Evolutionary conservation across 2,888 invertebrate species (phyloP).

Genomic region (Apoda limacodes): DNA sequence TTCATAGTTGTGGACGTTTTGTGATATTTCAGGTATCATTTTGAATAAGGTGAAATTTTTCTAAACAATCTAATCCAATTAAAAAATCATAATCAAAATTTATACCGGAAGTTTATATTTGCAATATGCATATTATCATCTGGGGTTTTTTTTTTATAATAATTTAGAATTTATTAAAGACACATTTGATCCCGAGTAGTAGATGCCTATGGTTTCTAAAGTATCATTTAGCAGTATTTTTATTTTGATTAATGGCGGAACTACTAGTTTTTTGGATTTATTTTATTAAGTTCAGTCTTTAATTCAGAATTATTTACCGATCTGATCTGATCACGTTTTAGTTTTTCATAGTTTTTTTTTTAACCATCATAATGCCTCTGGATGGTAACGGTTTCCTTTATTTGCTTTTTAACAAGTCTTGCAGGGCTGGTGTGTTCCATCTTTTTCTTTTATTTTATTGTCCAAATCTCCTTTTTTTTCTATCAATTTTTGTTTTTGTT

Average conservation of each 20-base stretch:
- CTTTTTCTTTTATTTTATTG: no score
- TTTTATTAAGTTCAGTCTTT: slow-evolving; percentile 14
- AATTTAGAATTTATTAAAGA: slow-evolving; percentile 23
- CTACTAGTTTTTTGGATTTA: slow-evolving; percentile 21
- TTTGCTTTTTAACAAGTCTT: slow-evolving; percentile 14
- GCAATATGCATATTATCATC: slow-evolving; percentile 3
- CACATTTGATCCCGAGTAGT: slow-evolving; percentile 27
- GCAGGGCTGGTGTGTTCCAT: slow-evolving; percentile 7
- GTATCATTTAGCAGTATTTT: slow-evolving; percentile 20
- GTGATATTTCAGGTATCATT: slow-evolving; percentile 9
- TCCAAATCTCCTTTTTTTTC: no score
- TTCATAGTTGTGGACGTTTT: no score
- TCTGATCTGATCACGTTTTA: slow-evolving; percentile 10
- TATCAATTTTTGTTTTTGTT: no score
- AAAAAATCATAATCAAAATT: slow-evolving; percentile 10
- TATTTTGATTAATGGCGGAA: slow-evolving; percentile 20
- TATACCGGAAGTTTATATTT: slow-evolving; percentile 12
- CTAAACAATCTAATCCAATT: slow-evolving; percentile 9
- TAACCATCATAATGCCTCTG: slow-evolving; percentile 15
- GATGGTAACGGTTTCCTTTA: slow-evolving; percentile 14
- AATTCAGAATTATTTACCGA: slow-evolving; percentile 16
- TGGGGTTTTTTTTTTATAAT: slow-evolving; percentile 10
- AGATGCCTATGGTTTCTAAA: slow-evolving; percentile 19
- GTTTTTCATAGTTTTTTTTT: slow-evolving; percentile 7
- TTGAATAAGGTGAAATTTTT: slow-evolving; percentile 7